These are phyloP conservation scores for Brienomyrus longianalis DNA, from an alignment of 2,113 vertebrate species.

Conservation along the genomic window DNA sequence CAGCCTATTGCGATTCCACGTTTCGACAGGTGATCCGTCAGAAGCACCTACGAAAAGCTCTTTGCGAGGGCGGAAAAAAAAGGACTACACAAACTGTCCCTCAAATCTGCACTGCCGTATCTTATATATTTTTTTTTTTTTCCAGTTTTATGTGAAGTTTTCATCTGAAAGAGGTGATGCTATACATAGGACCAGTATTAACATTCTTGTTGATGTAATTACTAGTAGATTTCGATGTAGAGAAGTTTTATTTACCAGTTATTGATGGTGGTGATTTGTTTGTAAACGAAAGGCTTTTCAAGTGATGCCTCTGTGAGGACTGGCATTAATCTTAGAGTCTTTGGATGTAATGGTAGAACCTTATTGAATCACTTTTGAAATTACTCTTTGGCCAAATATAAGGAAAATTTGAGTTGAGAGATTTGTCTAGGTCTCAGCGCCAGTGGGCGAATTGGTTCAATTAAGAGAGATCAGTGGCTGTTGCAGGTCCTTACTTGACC, in stretches of 20 bases:
- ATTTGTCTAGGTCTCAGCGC: not conserved
- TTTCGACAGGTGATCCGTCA: not conserved
- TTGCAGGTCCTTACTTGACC: not conserved
- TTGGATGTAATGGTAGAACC: slow-evolving; percentile 11
- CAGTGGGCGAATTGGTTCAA: not conserved
- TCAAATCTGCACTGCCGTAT: slow-evolving; percentile 27
- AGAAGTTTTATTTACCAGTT: slow-evolving; percentile 10
- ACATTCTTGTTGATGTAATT: slow-evolving; percentile 22
- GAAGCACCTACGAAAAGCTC: no score
- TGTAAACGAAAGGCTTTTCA: slow-evolving; percentile 9
- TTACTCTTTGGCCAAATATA: not conserved
- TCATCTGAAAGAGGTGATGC: not conserved
- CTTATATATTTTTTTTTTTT: slow-evolving; percentile 18
- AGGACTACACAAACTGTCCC: not conserved
- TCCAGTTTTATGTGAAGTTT: slow-evolving; percentile 1
- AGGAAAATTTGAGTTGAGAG: not conserved
- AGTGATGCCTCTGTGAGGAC: slow-evolving; percentile 18
- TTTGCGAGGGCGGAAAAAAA: not conserved
- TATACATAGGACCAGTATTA: slow-evolving; percentile 27
- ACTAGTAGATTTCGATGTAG: slow-evolving; percentile 7
- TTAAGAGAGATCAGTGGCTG: not conserved
- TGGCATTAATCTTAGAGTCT: slow-evolving; percentile 5
- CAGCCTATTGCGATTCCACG: no score
- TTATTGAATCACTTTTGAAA: not conserved
- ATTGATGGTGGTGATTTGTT: slow-evolving; percentile 5